Evolutionary conservation across 2,888 invertebrate species (phyloP).

Genomic region (Chrysotoxum bicinctum): DNA sequence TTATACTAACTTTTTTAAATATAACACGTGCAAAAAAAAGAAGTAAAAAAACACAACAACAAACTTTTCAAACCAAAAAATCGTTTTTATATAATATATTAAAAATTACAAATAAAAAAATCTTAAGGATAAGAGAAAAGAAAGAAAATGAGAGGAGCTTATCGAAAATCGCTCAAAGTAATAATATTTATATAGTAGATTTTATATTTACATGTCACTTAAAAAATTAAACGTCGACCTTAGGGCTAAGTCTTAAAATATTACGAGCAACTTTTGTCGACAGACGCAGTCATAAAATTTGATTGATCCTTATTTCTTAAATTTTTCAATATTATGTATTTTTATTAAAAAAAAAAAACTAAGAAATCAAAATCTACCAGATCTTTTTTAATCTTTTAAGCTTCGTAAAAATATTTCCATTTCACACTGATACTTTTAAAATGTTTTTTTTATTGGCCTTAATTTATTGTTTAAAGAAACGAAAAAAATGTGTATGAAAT

Average conservation of each 20-base stretch:
- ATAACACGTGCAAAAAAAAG: slow-evolving; percentile 16
- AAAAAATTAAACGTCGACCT: slow-evolving; percentile 52
- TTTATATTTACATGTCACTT: slow-evolving; percentile 63
- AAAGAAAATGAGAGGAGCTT: slow-evolving; percentile 56
- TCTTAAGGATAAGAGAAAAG: slow-evolving; percentile 43
- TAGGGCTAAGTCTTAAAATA: slow-evolving; percentile 55
- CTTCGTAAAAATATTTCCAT: slow-evolving; percentile 48
- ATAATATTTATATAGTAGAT: slow-evolving; percentile 16
- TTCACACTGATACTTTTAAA: not conserved
- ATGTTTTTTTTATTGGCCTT: not conserved
- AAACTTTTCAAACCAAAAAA: slow-evolving; percentile 61
- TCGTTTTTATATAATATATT: slow-evolving; percentile 54
- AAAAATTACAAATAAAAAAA: slow-evolving; percentile 48
- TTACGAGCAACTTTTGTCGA: slow-evolving; percentile 59
- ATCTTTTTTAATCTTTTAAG: slow-evolving; percentile 58
- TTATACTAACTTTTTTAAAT: not conserved
- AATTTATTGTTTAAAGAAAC: slow-evolving; percentile 28
- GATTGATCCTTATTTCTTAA: slow-evolving; percentile 22
- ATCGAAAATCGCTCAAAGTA: slow-evolving; percentile 39
- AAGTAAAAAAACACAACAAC: not conserved
- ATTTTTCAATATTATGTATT: slow-evolving; percentile 69
- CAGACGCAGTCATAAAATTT: slow-evolving; percentile 52
- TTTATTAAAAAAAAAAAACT: slow-evolving; percentile 67
- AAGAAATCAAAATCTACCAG: slow-evolving; percentile 42
- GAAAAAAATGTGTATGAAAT: slow-evolving; percentile 68